Percentiles rank a stretch among this genome's conserved stretches.
Evolutionary conservation across 2,113 vertebrate genomes (phyloP).

Genomic region (Pomatostomus ruficeps): DNA sequence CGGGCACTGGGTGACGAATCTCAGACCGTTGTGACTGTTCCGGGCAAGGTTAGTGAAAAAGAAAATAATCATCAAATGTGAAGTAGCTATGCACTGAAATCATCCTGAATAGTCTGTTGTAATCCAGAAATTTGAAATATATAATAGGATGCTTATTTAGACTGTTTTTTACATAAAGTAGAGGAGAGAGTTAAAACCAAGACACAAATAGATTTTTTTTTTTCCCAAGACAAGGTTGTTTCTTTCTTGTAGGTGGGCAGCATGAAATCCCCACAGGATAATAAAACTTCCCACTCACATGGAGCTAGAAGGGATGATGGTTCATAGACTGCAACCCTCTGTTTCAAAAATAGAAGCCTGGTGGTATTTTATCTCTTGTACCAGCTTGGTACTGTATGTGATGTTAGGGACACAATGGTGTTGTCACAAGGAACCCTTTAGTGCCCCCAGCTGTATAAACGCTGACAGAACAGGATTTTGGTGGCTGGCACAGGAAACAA

Average conservation of each 20-base stretch:
- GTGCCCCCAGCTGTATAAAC: neutral
- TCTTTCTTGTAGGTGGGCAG: neutral
- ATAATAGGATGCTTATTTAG: neutral
- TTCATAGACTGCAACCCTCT: neutral
- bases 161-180: neutral
- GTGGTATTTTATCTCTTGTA: neutral
- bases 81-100: neutral
- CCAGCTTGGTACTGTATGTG: neutral
- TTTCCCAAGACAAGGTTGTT: neutral
- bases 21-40: neutral
- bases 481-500: neutral
- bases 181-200: neutral
- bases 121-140: neutral
- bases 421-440: neutral
- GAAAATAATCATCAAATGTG: neutral
- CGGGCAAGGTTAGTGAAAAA: conserved; percentile 66
- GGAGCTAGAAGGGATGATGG: neutral
- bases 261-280: neutral
- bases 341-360: neutral
- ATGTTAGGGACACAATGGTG: neutral
- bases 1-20: conserved; percentile 1
- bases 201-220: neutral
- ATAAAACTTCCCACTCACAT: neutral
- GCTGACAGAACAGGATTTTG: neutral
- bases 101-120: neutral